phyloP scores from a whole-genome alignment of 2,888 invertebrate genomes.

The Nematopogon swammerdamellus region DNA sequence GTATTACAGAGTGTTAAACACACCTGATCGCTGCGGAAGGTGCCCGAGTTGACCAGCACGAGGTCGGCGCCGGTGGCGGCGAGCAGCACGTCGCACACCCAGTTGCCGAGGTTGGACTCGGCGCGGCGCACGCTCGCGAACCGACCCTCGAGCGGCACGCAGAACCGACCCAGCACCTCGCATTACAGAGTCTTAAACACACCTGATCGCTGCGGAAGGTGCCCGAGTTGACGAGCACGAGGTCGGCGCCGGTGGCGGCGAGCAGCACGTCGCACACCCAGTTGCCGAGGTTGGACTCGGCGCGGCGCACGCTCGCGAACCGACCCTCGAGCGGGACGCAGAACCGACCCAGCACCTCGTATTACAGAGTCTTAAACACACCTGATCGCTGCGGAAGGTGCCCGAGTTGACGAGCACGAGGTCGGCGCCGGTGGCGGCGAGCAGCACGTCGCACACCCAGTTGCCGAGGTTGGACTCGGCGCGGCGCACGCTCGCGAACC shows the following conservation, averaged over 20 bases:
- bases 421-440: slow-evolving; percentile 65
- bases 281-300: slow-evolving; percentile 87
- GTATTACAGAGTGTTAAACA: no score
- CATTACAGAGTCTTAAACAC: no score
- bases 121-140: slow-evolving; percentile 75
- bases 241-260: slow-evolving; percentile 81
- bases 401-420: slow-evolving; percentile 77
- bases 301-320: slow-evolving; percentile 73
- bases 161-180: slow-evolving; percentile 78
- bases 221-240: slow-evolving; percentile 85
- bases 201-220: slow-evolving; percentile 74
- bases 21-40: slow-evolving; percentile 71
- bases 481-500: slow-evolving; percentile 76
- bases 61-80: slow-evolving; percentile 84
- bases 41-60: slow-evolving; percentile 88
- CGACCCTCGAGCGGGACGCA: slow-evolving; percentile 84
- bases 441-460: slow-evolving; percentile 77
- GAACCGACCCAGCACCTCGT: slow-evolving; percentile 79
- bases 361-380: no score
- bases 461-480: slow-evolving; percentile 88
- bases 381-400: slow-evolving; percentile 75
- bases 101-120: slow-evolving; percentile 89
- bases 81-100: slow-evolving; percentile 78
- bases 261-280: slow-evolving; percentile 81
- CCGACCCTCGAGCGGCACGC: slow-evolving; percentile 83